Evolutionary conservation across 2,888 invertebrate species (phyloP).

Genomic region (Metallyticus violacea): DNA sequence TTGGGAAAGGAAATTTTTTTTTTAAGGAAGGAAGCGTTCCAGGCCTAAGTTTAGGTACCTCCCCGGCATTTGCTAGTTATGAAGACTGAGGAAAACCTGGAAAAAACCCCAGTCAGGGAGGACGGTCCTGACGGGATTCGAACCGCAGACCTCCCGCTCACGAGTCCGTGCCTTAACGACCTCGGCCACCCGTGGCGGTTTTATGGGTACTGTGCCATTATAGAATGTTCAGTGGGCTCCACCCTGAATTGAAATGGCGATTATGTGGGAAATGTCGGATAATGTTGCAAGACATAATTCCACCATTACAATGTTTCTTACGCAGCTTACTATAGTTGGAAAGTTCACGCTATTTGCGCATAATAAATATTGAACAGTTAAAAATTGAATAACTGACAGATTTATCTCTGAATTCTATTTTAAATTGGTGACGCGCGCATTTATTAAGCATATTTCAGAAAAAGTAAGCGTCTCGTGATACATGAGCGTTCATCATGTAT

Average conservation of each 20-base stretch:
- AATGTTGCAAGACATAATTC: neutral
- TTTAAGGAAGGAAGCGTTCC: no score
- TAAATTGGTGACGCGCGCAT: neutral
- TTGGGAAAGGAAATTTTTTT: no score
- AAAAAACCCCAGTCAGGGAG: no score
- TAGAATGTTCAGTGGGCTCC: neutral
- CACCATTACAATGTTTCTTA: neutral
- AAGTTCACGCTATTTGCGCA: neutral
- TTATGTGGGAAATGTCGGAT: neutral
- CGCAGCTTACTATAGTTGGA: neutral
- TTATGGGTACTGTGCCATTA: neutral
- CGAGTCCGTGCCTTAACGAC: no score
- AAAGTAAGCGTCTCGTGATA: neutral
- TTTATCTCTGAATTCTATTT: no score
- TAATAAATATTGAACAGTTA: neutral
- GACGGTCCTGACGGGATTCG: no score
- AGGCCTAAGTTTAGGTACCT: no score
- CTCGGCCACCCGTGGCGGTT: no score
- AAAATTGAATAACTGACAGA: neutral
- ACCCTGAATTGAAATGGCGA: neutral
- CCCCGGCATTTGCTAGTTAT: no score
- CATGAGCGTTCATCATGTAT: neutral
- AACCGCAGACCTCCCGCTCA: no score
- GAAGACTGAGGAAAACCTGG: no score
- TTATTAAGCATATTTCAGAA: neutral